Evolutionary conservation across 1,140 invertebrate species (phyloP).

Genomic region (Piezodorus guildinii): DNA sequence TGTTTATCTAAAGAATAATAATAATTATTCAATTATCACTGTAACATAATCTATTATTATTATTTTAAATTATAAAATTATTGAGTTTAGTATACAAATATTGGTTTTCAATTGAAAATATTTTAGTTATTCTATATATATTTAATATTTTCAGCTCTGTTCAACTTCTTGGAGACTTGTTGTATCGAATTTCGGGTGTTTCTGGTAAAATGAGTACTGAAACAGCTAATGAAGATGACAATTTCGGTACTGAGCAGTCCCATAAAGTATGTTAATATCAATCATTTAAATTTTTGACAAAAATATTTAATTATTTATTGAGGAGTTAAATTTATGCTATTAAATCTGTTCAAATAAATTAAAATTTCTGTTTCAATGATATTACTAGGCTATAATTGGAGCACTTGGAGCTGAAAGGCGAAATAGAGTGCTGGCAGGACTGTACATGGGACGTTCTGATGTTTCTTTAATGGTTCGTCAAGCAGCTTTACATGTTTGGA

Average conservation of each 20-base stretch:
- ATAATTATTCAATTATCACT: too few relatives aligned
- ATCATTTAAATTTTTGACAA: too few relatives aligned
- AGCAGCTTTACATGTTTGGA: slow-evolving; percentile 96
- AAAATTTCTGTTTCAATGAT: too few relatives aligned
- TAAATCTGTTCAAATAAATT: too few relatives aligned
- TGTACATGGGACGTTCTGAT: slow-evolving; percentile 97
- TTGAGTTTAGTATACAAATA: too few relatives aligned
- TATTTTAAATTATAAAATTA: too few relatives aligned
- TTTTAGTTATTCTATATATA: too few relatives aligned
- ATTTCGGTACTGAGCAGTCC: slow-evolving; percentile 95
- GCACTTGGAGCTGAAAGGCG: slow-evolving; percentile 77
- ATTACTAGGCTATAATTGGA: slow-evolving; percentile 76
- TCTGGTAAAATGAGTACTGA: slow-evolving; percentile 98
- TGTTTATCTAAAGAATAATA: too few relatives aligned
- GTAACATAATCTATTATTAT: too few relatives aligned
- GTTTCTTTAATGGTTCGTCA: slow-evolving; percentile 93
- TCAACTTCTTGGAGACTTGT: slow-evolving; percentile 87
- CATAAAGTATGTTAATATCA: slow-evolving; percentile 43
- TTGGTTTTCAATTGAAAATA: too few relatives aligned
- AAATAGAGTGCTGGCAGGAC: slow-evolving; percentile 85
- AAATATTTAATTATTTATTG: background rate
- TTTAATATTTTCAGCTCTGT: slow-evolving; percentile 57
- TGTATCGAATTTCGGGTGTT: slow-evolving; percentile 94
- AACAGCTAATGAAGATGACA: slow-evolving; percentile 95
- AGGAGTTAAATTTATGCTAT: background rate